phyloP scores from a whole-genome alignment of 2,888 invertebrate species.

The Chrysina gloriosa region DNA sequence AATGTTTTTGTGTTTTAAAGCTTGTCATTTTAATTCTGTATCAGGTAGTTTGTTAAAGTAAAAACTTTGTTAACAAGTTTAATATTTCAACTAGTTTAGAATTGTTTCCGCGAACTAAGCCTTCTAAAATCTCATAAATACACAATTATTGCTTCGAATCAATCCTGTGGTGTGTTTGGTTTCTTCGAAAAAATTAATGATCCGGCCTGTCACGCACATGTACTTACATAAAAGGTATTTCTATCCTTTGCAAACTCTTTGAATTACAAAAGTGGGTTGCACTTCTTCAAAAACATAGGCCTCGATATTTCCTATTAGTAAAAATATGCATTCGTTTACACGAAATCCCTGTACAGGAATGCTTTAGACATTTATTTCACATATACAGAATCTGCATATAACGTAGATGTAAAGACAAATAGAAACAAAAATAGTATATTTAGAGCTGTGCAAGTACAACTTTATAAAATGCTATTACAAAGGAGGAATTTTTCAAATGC shows the following conservation, averaged over 20 bases:
- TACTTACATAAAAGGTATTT: neutral
- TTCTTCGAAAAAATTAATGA: too few relatives aligned
- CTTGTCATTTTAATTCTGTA: too few relatives aligned
- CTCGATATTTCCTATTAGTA: constrained; percentile 1
- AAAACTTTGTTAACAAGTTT: too few relatives aligned
- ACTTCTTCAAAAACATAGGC: neutral
- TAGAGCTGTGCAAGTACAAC: constrained; percentile 27
- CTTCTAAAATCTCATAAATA: too few relatives aligned
- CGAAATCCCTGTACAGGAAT: constrained; percentile 6
- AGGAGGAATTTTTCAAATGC: too few relatives aligned
- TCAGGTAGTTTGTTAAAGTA: too few relatives aligned
- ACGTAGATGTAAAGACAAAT: neutral
- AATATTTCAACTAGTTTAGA: too few relatives aligned
- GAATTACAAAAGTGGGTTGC: neutral
- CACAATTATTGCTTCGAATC: too few relatives aligned
- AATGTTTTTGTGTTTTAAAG: too few relatives aligned
- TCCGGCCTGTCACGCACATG: neutral
- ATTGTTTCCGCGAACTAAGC: too few relatives aligned
- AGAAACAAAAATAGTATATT: neutral
- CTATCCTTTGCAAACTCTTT: neutral
- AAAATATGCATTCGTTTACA: constrained; percentile 15
- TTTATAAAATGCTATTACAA: too few relatives aligned
- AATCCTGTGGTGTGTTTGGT: too few relatives aligned
- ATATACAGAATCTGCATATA: neutral
- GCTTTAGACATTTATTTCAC: neutral